Conservation (phyloP, 2,888 invertebrate genomes). For the Osedax frankpressi region DNA sequence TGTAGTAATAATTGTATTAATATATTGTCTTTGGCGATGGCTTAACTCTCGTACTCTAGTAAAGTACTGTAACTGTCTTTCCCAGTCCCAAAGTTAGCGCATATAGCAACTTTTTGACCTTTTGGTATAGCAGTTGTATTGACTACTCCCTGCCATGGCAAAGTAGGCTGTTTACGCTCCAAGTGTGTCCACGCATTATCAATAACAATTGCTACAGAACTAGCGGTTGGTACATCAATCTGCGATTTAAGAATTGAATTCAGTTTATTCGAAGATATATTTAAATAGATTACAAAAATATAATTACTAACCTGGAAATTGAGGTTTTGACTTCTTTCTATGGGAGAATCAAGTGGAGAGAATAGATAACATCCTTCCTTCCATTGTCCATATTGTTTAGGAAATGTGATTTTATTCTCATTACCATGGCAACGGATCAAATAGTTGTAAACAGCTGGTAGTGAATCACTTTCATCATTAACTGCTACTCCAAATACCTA, state of each 20-base stretch:
- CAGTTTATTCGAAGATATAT: constrained; percentile 27
- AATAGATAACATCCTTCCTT: constrained; percentile 46
- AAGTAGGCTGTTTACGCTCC: constrained; percentile 29
- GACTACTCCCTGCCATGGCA: constrained; percentile 40
- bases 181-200: constrained; percentile 44
- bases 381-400: constrained; percentile 47
- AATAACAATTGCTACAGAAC: constrained; percentile 43
- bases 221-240: constrained; percentile 39
- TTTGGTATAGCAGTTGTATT: constrained; percentile 12
- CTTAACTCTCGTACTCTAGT: constrained; percentile 34
- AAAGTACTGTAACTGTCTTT: constrained; percentile 43
- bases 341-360: constrained; percentile 33
- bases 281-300: not conserved
- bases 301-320: not conserved
- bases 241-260: constrained; percentile 30
- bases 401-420: constrained; percentile 34
- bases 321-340: constrained; percentile 20
- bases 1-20: no score
- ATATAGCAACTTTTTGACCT: constrained; percentile 36
- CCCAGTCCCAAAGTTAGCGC: constrained; percentile 43
- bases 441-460: constrained; percentile 47
- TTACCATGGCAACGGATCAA: constrained; percentile 38
- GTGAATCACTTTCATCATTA: constrained; percentile 37
- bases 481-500: not conserved
- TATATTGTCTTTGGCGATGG: no score